Evolutionary conservation across 2,888 invertebrate genomes (phyloP).

Genomic region (Aporophyla nigra): DNA sequence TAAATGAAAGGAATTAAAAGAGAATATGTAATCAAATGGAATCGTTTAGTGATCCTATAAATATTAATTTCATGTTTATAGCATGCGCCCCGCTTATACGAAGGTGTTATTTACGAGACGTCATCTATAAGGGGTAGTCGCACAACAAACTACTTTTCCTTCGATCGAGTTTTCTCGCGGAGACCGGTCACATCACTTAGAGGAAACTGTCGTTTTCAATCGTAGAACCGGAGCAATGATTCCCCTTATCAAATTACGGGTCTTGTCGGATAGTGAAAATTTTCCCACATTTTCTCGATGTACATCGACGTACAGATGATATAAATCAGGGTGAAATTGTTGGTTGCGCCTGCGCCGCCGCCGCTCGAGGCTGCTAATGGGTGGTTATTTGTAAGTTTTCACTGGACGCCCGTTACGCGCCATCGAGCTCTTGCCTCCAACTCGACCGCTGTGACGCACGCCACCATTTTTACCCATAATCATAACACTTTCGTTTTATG

Average conservation of each 20-base stretch:
- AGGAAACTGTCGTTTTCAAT: slow-evolving; percentile 90
- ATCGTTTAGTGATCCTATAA: slow-evolving; percentile 46
- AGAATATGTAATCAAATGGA: slow-evolving; percentile 20
- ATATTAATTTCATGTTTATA: slow-evolving; percentile 53
- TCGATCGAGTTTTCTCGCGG: slow-evolving; percentile 86
- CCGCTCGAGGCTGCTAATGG: slow-evolving; percentile 87
- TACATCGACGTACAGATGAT: slow-evolving; percentile 83
- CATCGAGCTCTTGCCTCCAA: slow-evolving; percentile 73
- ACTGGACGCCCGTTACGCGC: slow-evolving; percentile 88
- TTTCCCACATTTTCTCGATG: slow-evolving; percentile 89
- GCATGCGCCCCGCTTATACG: slow-evolving; percentile 44
- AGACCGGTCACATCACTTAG: slow-evolving; percentile 84
- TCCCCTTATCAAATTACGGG: slow-evolving; percentile 89
- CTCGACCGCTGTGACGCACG: slow-evolving; percentile 71
- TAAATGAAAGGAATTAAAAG: slow-evolving; percentile 34
- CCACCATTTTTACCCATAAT: slow-evolving; percentile 60
- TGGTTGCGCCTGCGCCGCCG: slow-evolving; percentile 81
- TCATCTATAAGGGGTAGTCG: slow-evolving; percentile 81
- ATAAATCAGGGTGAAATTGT: slow-evolving; percentile 90
- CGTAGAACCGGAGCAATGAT: slow-evolving; percentile 85
- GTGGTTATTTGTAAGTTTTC: slow-evolving; percentile 88
- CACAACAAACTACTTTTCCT: slow-evolving; percentile 84
- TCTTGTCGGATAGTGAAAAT: slow-evolving; percentile 87
- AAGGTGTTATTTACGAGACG: slow-evolving; percentile 68
- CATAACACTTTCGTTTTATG: slow-evolving; percentile 66